These are phyloP conservation scores for Brevipalpus yothersi DNA, from an alignment of 1,140 invertebrate species.

Conservation along the genomic window DNA sequence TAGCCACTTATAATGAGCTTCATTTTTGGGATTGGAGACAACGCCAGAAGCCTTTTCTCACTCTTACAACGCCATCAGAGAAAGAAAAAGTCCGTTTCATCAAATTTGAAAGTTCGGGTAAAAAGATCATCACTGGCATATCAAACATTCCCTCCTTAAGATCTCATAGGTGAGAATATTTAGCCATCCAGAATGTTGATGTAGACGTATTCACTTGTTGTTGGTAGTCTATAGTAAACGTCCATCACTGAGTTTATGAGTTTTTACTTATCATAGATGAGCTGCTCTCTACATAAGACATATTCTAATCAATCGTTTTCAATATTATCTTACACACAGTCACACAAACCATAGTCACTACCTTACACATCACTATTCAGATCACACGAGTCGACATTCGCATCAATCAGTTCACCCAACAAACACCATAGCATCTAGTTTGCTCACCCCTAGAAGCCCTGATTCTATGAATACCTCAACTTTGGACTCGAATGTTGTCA, in stretches of 20 bases:
- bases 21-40: conserved; percentile 75
- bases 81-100: conserved; percentile 33
- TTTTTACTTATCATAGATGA: no score
- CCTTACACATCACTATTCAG: no score
- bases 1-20: conserved; percentile 57
- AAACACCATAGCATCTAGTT: not conserved
- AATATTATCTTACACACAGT: no score
- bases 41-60: conserved; percentile 37
- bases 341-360: no score
- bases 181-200: no score
- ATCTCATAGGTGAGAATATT: no score
- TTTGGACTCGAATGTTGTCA: not conserved
- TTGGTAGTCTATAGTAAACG: no score
- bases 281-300: no score
- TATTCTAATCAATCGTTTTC: no score
- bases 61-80: conserved; percentile 20
- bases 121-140: conserved; percentile 60
- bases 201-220: no score
- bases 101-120: conserved; percentile 52
- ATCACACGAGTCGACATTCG: no score
- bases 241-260: no score
- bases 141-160: conserved; percentile 26
- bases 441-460: not conserved
- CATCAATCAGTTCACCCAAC: not conserved
- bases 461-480: not conserved